Base-by-base conservation (phyloP, 2,888 invertebrate species). In the Tenthredo amoena region DNA sequence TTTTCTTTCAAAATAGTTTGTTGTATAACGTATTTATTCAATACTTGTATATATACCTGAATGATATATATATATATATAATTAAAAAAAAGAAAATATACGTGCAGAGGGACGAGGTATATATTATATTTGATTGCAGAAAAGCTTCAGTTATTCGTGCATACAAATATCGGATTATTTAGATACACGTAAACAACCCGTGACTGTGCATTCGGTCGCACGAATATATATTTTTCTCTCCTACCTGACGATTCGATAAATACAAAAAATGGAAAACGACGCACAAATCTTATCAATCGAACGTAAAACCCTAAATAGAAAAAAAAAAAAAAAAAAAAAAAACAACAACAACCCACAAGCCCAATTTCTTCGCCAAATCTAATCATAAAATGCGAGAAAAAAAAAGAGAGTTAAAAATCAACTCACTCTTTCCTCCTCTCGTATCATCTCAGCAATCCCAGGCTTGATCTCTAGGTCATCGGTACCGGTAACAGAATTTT, bases 341-440 rank as follows among this genome's bases (percentile, higher is more conserved):
- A 18, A 18, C n/a, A 5, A 55, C 5, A 55, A 18, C 12, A 55
- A 55, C 12, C 15, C 0, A 55, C 21, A 21, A 58, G 21, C 4
- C 18, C 1, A 26, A 65, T 3, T 37, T 37, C 6, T 37, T 43
- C n/a, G n/a, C 9, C 10, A 79, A 58, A 37, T n/a, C 21, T 10
- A 21, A 7, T 26, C 2, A 2, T 5, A 37, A 26, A 79, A 21
- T 10, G 4, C n/a, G 5, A 37, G 2, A 37, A 10, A 21, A n/a
- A 37, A 21, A 37, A 21, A 79, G 12, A 37, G 3, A 79, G 10
- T 12, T 37, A 2, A 12, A 31, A 6, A 31, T 71, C 71, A 85
- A 97, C 98, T 98, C 94, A 98, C 98, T 97, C 98, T 95, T 95
- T 98, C 98, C 95, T 98, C 98, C 96, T 98, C 98, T 94, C 98